Percentiles rank a stretch among this genome's conserved stretches.
phyloP scores from a whole-genome alignment of 92 coral and sea anemone species.

The Zoanthus solanderi region DNA sequence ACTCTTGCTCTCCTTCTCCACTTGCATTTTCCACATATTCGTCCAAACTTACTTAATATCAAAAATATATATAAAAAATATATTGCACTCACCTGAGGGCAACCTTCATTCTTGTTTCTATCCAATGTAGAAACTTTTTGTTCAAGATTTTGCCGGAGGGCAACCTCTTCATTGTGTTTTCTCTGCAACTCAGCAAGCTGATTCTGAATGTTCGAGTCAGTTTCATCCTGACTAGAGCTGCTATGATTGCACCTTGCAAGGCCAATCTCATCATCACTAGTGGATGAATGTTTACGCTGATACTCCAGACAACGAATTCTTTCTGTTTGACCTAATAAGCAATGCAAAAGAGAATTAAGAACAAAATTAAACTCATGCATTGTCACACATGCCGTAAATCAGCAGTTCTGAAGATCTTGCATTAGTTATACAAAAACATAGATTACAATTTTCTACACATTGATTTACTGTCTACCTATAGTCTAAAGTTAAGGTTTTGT shows the following conservation, averaged over 20 bases:
- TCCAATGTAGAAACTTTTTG: slow-evolving; percentile 18
- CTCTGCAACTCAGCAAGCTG: slow-evolving; percentile 49
- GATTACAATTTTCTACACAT: too few relatives aligned
- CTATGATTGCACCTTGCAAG: slow-evolving; percentile 37
- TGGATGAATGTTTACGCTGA: slow-evolving; percentile 43
- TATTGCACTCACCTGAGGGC: background rate
- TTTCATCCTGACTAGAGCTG: slow-evolving; percentile 29
- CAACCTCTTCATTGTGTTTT: slow-evolving; percentile 57
- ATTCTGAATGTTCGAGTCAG: background rate
- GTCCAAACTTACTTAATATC: too few relatives aligned
- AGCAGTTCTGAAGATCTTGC: too few relatives aligned
- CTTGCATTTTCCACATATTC: too few relatives aligned
- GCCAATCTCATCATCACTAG: slow-evolving; percentile 29
- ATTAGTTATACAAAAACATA: too few relatives aligned
- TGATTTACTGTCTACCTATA: too few relatives aligned
- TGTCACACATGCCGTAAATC: too few relatives aligned
- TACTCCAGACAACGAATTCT: slow-evolving; percentile 60
- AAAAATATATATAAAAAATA: too few relatives aligned
- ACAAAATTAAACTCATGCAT: too few relatives aligned
- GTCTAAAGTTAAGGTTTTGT: too few relatives aligned
- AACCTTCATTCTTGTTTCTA: background rate
- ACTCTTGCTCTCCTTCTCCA: too few relatives aligned
- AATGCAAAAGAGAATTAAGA: background rate
- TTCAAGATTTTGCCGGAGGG: slow-evolving; percentile 32
- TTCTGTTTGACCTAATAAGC: slow-evolving; percentile 61